Evolutionary conservation across 2,113 vertebrate genomes (phyloP), one percentile per base, ranked within the genome.

Genomic region (Recurvirostra avosetta): DNA sequence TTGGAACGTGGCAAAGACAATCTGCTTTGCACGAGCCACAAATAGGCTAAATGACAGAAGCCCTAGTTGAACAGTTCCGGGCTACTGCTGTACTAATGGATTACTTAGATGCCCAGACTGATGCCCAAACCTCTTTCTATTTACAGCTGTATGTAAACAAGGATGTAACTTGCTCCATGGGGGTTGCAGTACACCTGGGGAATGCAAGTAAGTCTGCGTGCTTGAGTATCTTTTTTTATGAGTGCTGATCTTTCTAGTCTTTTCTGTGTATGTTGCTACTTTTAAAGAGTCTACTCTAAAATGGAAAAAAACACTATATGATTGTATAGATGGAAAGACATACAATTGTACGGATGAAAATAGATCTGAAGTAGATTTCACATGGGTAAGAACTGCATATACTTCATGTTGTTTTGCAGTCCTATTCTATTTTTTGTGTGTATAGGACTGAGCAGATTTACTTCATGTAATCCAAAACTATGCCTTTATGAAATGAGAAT

Each of bases 141-240:
- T 93, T 81, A 43, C 98, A 99, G 99, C 99, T 34, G 98, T 99
- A 96, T 99, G 99, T 96, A 99, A 98, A 92, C 99, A 99, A 94
- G 99, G 99, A 83, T 99, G 99, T 96, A 99, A 99, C 96, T 96
- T 98, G 78, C 94, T 98, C 80, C 99, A 99, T 11, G 99, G 99
- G 49, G 97, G 92, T 12, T 99, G 99, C 83, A 85, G 73, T 3
- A 82, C 89, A 76, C 99, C 99, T 2, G 99, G 99, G 82, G 99
- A 99, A 78, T 99, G 99, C 99, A 99, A 96, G 99, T 99, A 98
- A 99, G 99, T 98, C 67, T 93, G 25, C 36, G 12, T 38, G 26
- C 50, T 95, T 89, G 22, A 70, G 6, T 95, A 21, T 61, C 6
- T 41, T 53, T 30, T 12, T 45, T 20, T 30, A 12, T 38, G 12